phyloP scores from a whole-genome alignment of 2,113 vertebrate species.

The Ceyx cyanopectus region DNA sequence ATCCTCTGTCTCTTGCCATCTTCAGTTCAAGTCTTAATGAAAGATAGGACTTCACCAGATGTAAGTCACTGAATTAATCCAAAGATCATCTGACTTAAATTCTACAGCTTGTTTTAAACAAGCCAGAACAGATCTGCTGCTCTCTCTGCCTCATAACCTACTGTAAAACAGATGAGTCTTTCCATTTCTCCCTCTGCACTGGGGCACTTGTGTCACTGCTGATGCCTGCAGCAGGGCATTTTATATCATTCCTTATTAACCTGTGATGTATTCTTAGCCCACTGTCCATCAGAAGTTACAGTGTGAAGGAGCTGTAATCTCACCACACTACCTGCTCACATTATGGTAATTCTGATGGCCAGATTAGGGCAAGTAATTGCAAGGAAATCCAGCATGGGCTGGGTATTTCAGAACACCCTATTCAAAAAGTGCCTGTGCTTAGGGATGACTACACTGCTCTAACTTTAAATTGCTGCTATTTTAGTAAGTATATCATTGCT shows the following conservation, averaged over 20 bases:
- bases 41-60: slow-evolving; percentile 18
- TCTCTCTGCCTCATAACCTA: not conserved
- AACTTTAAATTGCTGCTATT: not conserved
- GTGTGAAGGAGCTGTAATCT: not conserved
- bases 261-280: not conserved
- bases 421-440: not conserved
- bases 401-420: not conserved
- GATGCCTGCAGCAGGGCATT: not conserved
- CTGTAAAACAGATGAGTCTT: not conserved
- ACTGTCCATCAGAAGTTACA: not conserved
- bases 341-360: not conserved
- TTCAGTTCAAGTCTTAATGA: not conserved
- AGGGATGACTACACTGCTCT: not conserved
- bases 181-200: not conserved
- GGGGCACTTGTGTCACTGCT: not conserved
- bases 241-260: not conserved
- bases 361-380: not conserved
- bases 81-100: not conserved
- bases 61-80: not conserved
- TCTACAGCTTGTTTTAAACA: not conserved
- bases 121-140: not conserved
- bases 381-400: not conserved
- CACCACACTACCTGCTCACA: not conserved
- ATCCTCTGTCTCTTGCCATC: not conserved
- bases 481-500: not conserved